A percentile compares a stretch with the other conserved stretches of the same genome.
These are phyloP conservation scores for Chrysocyon brachyurus DNA, from an alignment of 2,797 vertebrate species.

Conservation along the genomic window DNA sequence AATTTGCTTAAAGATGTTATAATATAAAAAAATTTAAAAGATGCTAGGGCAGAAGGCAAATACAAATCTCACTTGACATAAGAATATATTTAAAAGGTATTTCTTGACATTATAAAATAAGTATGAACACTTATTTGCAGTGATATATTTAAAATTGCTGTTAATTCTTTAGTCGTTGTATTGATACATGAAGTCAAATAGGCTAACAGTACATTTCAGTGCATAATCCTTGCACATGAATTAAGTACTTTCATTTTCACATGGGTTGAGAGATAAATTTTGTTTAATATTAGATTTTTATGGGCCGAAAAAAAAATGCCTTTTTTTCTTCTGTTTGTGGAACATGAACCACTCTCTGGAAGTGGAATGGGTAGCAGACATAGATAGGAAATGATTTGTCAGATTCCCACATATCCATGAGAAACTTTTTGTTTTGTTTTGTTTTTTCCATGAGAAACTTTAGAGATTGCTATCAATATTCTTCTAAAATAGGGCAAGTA, in stretches of 20 bases:
- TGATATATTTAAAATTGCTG: not conserved
- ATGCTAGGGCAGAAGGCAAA: not conserved
- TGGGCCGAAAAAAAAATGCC: not conserved
- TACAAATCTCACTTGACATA: constrained; percentile 75
- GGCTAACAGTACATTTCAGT: not conserved
- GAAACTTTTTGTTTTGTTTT: not conserved
- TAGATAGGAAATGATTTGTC: not conserved
- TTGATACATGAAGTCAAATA: not conserved
- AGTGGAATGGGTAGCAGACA: not conserved
- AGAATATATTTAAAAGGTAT: not conserved
- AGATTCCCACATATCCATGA: not conserved
- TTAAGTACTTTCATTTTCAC: not conserved
- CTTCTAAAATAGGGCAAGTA: not conserved
- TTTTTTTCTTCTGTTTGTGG: not conserved
- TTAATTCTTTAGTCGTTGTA: not conserved
- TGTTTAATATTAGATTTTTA: not conserved
- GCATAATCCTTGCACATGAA: not conserved
- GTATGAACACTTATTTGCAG: not conserved
- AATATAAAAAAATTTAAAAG: not conserved
- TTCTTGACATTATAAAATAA: constrained; percentile 34
- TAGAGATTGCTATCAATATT: too few relatives aligned
- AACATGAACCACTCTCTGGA: not conserved
- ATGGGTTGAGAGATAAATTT: not conserved
- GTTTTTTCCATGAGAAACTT: not conserved
- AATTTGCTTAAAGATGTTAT: not conserved